phyloP scores from a whole-genome alignment of 1,140 invertebrate genomes.

The Globodera rostochiensis region DNA sequence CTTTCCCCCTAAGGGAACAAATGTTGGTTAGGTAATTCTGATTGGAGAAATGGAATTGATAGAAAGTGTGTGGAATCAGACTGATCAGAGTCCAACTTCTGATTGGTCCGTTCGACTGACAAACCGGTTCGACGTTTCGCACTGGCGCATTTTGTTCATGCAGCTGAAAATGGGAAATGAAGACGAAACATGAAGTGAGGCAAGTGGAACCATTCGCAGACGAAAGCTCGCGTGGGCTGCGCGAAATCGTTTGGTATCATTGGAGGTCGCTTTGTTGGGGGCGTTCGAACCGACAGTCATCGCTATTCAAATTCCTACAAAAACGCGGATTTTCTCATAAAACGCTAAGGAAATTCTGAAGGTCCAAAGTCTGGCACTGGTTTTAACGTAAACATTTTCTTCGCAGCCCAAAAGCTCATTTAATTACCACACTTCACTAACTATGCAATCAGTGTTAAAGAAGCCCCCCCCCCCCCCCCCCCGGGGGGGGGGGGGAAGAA shows the following conservation, averaged over 20 bases:
- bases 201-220: conserved; percentile 36
- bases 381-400: too few relatives aligned
- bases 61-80: not conserved
- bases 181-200: not conserved
- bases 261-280: conserved; percentile 8
- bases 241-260: conserved; percentile 39
- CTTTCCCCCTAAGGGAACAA: not conserved
- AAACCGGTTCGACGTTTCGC: conserved; percentile 39
- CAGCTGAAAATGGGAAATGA: conserved; percentile 21
- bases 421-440: not conserved
- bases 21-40: not conserved
- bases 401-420: not conserved
- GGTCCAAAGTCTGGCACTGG: too few relatives aligned
- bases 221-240: conserved; percentile 47
- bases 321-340: not conserved
- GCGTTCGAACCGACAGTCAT: conserved; percentile 4
- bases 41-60: not conserved
- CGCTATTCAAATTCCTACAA: not conserved
- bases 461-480: not conserved
- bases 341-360: too few relatives aligned
- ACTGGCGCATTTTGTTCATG: conserved; percentile 45
- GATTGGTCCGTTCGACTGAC: not conserved
- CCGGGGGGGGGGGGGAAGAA: too few relatives aligned
- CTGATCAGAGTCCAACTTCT: not conserved
- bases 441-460: not conserved